These are phyloP conservation scores for Vespertilio murinus DNA, from an alignment of 2,797 vertebrate species.

Conservation along the genomic window DNA sequence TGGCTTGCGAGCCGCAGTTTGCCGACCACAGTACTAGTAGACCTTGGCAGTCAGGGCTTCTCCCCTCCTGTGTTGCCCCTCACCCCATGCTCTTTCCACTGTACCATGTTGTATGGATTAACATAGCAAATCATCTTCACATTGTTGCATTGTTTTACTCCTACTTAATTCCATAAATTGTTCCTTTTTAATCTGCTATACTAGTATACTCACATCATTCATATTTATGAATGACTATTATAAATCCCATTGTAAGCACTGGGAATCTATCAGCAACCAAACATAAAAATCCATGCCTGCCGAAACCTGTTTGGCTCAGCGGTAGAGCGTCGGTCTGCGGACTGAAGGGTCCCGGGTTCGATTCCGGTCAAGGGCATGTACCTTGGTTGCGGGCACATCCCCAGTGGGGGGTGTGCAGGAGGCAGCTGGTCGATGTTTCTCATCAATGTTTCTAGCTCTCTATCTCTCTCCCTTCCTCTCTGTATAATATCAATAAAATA, in stretches of 20 bases:
- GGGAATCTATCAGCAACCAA: conserved; percentile 8
- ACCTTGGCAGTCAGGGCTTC: not conserved
- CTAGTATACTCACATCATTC: conserved; percentile 21
- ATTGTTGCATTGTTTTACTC: not conserved
- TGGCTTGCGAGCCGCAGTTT: no score
- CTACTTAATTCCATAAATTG: conserved; percentile 30
- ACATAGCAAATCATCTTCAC: not conserved
- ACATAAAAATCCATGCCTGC: not conserved
- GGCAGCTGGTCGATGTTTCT: no score
- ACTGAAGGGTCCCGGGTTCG: no score
- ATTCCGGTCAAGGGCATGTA: no score
- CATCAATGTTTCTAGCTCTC: no score
- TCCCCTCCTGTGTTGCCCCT: not conserved
- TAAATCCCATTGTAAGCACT: conserved; percentile 26
- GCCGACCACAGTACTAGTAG: not conserved
- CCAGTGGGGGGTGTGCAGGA: no score
- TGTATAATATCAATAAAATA: no score
- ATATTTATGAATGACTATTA: not conserved
- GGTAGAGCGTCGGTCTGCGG: no score
- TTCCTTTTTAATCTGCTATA: conserved; percentile 4
- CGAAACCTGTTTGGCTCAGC: no score
- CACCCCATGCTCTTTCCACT: not conserved
- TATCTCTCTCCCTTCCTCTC: no score
- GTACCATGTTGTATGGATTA: not conserved
- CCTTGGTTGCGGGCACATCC: no score